phyloP scores from a whole-genome alignment of 1,140 invertebrate genomes.

The Proctacanthus coquilletti region DNA sequence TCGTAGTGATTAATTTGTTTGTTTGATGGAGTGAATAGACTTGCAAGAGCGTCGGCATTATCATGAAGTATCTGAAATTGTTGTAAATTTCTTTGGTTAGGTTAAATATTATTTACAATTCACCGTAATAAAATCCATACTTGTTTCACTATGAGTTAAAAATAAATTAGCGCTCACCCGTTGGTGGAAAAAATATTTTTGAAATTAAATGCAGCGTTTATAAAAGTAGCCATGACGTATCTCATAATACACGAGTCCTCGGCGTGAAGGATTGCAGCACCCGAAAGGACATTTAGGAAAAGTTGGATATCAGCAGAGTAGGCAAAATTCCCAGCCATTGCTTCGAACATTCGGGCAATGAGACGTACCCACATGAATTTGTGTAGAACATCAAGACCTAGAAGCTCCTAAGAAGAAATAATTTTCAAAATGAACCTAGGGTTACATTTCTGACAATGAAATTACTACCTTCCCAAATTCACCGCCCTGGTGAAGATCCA shows the following conservation, averaged over 20 bases:
- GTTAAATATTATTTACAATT: slow-evolving; percentile 6
- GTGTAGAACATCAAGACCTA: slow-evolving; percentile 89
- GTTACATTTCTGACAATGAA: not conserved
- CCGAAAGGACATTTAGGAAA: slow-evolving; percentile 95
- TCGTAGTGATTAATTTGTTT: slow-evolving; percentile 84
- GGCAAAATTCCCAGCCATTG: slow-evolving; percentile 96
- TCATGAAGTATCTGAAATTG: slow-evolving; percentile 65
- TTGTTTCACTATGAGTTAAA: too few relatives aligned
- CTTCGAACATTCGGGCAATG: slow-evolving; percentile 94
- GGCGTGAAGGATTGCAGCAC: slow-evolving; percentile 89
- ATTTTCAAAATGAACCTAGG: not conserved
- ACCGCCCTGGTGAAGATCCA: slow-evolving; percentile 83
- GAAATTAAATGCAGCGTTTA: slow-evolving; percentile 95
- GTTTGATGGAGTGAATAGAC: slow-evolving; percentile 97
- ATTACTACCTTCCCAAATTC: slow-evolving; percentile 62
- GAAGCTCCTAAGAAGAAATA: slow-evolving; percentile 48
- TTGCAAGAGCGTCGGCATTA: slow-evolving; percentile 93
- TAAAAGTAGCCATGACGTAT: slow-evolving; percentile 91
- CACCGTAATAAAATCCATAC: not conserved
- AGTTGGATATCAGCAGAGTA: slow-evolving; percentile 95
- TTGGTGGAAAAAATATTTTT: slow-evolving; percentile 98
- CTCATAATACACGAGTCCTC: slow-evolving; percentile 91
- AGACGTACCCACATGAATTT: slow-evolving; percentile 98
- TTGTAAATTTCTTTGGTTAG: slow-evolving; percentile 7
- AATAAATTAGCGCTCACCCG: slow-evolving; percentile 41